Base-by-base conservation (phyloP, 1,140 invertebrate genomes). In the Conus ventricosus region DNA sequence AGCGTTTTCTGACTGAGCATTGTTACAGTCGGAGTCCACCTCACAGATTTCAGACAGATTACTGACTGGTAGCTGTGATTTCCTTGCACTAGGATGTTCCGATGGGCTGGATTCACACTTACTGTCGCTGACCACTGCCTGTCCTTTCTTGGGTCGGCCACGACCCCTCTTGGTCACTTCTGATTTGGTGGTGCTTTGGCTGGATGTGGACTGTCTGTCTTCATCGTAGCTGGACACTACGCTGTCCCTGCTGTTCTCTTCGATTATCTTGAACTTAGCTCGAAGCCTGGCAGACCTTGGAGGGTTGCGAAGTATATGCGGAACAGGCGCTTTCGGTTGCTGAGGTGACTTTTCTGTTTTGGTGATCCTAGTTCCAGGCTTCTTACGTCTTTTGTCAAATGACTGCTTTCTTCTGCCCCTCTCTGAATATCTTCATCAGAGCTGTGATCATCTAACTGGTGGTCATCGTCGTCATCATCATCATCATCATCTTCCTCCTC, bases 341-440 rank as follows among this genome's bases (percentile, higher is more conserved):
- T 60, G 53, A 27, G 85, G 39, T 39, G 39, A 55, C 11, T 87
- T 80, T 0, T 51, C 5, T 11, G n/a, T 55, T 17, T 87, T 80
- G 13, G 23, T n/a, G 20, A 51, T 78, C 71, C 55, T 87, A 1
- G 51, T 54, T n/a, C 5, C 20, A 0, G 39, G 39, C 53, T 75
- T 87, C 25, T 25, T 87, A 51, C 85, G 51, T 10, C 54, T 54
- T 10, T 20, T 78, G 23, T 55, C n/a, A 13, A 13, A 67, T 5
- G 23, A 6, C 55, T 84, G 82, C 27, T 87, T 87, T 27, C 53
- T 75, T 23, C 54, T 54, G 71, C 85, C 51, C 53, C 75, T 87
- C 75, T 87, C 85, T 54, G 85, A 80, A 20, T 87, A 87, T 87
- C 85, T 78, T 78, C 71, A 54, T 87, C 85, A n/a, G 85, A 87